Evolutionary conservation across 2,888 invertebrate genomes (phyloP).

Genomic region (Rhamnusium bicolor): DNA sequence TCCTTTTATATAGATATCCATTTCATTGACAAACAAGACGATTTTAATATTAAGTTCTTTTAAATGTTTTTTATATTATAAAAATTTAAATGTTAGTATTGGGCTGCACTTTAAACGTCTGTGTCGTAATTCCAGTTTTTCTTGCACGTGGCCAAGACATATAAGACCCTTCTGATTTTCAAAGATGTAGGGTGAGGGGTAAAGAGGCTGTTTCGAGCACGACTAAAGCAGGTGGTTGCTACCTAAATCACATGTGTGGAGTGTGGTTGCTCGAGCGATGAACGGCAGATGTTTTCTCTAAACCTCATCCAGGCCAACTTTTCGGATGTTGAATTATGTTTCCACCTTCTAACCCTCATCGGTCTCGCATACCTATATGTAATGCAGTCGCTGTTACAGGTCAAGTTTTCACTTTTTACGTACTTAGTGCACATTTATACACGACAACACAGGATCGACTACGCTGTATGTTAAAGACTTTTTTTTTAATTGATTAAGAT

Average conservation of each 20-base stretch:
- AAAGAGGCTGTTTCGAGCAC: not conserved
- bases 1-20: no score
- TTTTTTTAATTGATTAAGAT: no score
- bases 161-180: slow-evolving; percentile 6
- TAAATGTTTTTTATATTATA: no score
- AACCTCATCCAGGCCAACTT: slow-evolving; percentile 31
- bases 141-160: slow-evolving; percentile 24
- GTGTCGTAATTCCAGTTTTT: slow-evolving; percentile 6
- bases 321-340: slow-evolving; percentile 26
- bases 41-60: no score
- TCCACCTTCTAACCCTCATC: slow-evolving; percentile 20
- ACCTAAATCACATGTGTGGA: slow-evolving; percentile 32
- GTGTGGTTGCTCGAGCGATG: slow-evolving; percentile 23
- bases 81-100: not conserved
- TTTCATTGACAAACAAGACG: no score
- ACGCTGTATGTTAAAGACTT: no score
- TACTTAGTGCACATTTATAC: not conserved
- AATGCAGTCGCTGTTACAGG: not conserved
- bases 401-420: slow-evolving; percentile 9
- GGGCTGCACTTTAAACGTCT: not conserved
- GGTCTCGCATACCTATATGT: not conserved
- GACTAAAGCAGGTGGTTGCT: slow-evolving; percentile 30
- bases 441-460: no score
- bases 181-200: not conserved
- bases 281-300: slow-evolving; percentile 33